phyloP scores from a whole-genome alignment of 2,113 vertebrate species.

The Platanista minor region DNA sequence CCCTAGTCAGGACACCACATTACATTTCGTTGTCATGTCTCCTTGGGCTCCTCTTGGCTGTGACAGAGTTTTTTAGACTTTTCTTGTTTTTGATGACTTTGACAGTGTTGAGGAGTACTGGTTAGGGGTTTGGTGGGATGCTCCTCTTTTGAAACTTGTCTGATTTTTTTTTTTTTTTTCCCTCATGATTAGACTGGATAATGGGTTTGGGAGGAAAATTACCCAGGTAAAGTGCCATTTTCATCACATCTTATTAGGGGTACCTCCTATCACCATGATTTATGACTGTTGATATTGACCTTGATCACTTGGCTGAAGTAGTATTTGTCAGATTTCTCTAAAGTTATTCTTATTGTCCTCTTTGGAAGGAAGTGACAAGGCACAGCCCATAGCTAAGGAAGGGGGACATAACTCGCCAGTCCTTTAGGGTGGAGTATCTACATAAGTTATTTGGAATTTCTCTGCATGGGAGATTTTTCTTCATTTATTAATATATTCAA shows the following conservation, averaged over 20 bases:
- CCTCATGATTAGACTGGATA: not conserved
- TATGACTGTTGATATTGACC: not conserved
- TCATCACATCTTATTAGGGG: not conserved
- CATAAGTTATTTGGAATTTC: not conserved
- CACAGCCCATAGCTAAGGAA: not conserved
- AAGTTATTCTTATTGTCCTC: not conserved
- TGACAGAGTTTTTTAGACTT: not conserved
- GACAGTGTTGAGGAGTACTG: not conserved
- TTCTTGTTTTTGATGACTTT: not conserved
- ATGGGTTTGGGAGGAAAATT: not conserved
- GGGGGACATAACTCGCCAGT: fast-evolving
- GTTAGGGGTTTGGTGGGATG: not conserved
- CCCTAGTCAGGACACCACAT: not conserved
- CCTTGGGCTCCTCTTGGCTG: not conserved
- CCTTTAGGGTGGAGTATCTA: not conserved
- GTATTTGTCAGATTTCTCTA: not conserved
- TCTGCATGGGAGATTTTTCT: not conserved
- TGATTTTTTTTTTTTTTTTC: too few species aligned
- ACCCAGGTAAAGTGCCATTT: not conserved
- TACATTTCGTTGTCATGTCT: not conserved
- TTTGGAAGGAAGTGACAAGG: not conserved
- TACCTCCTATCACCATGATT: not conserved
- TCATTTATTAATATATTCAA: not conserved
- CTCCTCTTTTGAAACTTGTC: not conserved
- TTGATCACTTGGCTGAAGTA: not conserved